Evolutionary conservation across 92 coral and sea anemone species (phyloP).

Genomic region (Palythoa grandis): DNA sequence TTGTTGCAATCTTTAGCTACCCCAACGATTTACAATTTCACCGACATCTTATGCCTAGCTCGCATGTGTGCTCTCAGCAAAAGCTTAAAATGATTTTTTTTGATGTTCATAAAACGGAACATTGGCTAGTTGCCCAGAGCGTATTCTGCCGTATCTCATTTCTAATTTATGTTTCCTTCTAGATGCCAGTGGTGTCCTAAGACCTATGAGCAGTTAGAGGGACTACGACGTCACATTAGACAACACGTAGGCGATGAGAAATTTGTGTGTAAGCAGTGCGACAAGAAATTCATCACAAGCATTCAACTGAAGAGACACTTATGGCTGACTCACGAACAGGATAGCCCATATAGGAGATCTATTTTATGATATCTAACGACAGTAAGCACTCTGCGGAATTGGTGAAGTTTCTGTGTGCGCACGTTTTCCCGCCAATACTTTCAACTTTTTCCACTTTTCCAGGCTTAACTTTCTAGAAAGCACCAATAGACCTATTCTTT

Average conservation of each 20-base stretch:
- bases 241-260: constrained; percentile 90
- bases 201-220: constrained; percentile 87
- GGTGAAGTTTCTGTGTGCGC: neutral
- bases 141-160: too few species aligned
- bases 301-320: constrained; percentile 87
- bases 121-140: too few species aligned
- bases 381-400: neutral
- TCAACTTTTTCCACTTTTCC: too few species aligned
- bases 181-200: constrained; percentile 95
- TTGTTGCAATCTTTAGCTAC: too few species aligned
- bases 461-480: too few species aligned
- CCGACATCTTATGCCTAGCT: too few species aligned
- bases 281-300: constrained; percentile 83
- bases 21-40: too few species aligned
- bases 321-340: constrained; percentile 87
- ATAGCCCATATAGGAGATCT: constrained; percentile 87
- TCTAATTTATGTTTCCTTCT: neutral
- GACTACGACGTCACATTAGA: constrained; percentile 80
- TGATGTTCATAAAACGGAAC: too few species aligned
- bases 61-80: too few species aligned
- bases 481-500: too few species aligned
- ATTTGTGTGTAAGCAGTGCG: constrained; percentile 83
- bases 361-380: constrained; percentile 41
- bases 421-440: too few species aligned
- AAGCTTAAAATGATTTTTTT: too few species aligned